Percentiles rank a stretch among this genome's conserved stretches.
Evolutionary conservation across 2,113 vertebrate species (phyloP).

Genomic region (Galemys pyrenaicus): DNA sequence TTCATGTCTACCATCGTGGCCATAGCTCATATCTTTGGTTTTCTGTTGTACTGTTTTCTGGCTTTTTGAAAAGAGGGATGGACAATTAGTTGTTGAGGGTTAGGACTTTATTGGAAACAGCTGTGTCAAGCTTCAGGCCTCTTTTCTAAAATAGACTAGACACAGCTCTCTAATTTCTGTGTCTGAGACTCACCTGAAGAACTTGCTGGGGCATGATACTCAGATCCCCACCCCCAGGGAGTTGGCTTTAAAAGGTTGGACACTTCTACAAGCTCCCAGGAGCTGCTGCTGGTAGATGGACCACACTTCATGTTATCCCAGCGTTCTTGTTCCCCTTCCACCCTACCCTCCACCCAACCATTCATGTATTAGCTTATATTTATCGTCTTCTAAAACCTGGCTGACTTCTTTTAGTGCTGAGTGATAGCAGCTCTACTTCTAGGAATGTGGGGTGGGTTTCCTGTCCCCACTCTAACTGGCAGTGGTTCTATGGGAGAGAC

Average conservation of each 20-base stretch:
- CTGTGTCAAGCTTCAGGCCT: background rate
- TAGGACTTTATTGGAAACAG: background rate
- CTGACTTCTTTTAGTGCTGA: background rate
- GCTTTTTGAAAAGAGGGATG: background rate
- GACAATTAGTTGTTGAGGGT: background rate
- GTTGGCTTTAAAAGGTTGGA: background rate
- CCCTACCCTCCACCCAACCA: background rate
- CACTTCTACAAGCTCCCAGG: fast-evolving
- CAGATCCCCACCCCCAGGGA: background rate
- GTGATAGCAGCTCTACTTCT: background rate
- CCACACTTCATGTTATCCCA: fast-evolving
- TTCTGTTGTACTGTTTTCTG: background rate
- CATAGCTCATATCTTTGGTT: background rate
- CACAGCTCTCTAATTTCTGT: background rate
- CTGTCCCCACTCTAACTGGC: background rate
- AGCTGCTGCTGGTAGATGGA: fast-evolving
- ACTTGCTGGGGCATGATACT: background rate
- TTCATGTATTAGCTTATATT: background rate
- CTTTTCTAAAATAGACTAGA: background rate
- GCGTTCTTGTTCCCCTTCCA: background rate
- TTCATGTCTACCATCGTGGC: background rate
- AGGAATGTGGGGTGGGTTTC: background rate
- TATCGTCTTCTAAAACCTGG: background rate
- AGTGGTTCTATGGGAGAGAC: background rate
- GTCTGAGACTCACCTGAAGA: background rate